Conservation (phyloP, 2,113 vertebrate species). For the Chascanopsetta lugubris region DNA sequence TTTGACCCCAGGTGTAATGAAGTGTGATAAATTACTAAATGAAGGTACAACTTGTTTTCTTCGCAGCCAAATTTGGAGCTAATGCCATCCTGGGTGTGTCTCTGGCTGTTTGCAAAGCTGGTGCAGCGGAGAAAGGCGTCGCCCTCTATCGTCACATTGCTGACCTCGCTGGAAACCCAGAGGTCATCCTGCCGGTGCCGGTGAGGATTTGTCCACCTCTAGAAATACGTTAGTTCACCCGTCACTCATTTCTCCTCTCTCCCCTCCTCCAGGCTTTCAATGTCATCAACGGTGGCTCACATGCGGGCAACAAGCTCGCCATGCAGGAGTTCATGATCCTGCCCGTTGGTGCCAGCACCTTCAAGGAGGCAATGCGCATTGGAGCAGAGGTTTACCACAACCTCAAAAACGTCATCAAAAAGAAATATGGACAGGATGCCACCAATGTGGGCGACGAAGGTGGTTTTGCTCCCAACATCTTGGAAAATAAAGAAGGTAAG, state of each 20-base stretch:
- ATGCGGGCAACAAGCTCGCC: slow-evolving; percentile 97
- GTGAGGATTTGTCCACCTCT: slow-evolving; percentile 77
- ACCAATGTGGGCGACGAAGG: slow-evolving; percentile 97
- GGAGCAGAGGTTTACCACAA: slow-evolving; percentile 98
- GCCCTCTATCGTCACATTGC: slow-evolving; percentile 96
- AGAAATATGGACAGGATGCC: slow-evolving; percentile 96
- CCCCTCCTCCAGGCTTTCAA: slow-evolving; percentile 88
- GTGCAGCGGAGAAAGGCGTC: slow-evolving; percentile 95
- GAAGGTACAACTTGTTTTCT: not conserved
- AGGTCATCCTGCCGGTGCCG: slow-evolving; percentile 94
- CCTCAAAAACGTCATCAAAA: slow-evolving; percentile 96
- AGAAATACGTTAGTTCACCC: not conserved
- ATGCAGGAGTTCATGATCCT: slow-evolving; percentile 99
- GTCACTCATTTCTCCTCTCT: not conserved
- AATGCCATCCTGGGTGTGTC: slow-evolving; percentile 97
- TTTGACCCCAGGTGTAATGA: not conserved
- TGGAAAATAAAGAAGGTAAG: slow-evolving; percentile 96
- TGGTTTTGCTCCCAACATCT: slow-evolving; percentile 96
- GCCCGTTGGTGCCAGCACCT: slow-evolving; percentile 87
- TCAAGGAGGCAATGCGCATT: slow-evolving; percentile 95
- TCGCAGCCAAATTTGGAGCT: slow-evolving; percentile 91
- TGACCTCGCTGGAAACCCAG: slow-evolving; percentile 89
- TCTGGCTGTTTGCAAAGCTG: slow-evolving; percentile 95
- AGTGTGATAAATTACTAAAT: not conserved
- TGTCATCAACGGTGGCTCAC: slow-evolving; percentile 97